These are phyloP conservation scores for Suricata suricatta DNA, from an alignment of 2,113 vertebrate genomes.

Conservation along the genomic window DNA sequence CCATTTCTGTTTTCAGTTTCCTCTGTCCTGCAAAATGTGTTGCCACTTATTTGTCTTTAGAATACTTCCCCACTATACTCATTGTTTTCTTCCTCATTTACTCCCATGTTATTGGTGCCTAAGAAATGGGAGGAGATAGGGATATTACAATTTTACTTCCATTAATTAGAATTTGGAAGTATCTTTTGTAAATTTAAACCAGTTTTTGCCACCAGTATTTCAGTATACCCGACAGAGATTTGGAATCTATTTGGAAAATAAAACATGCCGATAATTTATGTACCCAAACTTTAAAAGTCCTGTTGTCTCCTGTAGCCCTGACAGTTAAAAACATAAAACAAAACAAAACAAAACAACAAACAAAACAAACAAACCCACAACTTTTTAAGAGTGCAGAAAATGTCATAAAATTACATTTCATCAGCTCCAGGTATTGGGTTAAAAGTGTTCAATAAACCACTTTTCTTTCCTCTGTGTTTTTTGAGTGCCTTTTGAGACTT, in stretches of 20 bases:
- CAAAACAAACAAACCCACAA: background rate
- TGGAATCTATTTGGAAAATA: conserved; percentile 13
- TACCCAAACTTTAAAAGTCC: conserved; percentile 43
- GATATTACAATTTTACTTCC: background rate
- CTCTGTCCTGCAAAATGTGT: background rate
- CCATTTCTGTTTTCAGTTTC: background rate
- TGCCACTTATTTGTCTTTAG: background rate
- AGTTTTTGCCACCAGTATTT: conserved; percentile 8
- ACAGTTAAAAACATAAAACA: background rate
- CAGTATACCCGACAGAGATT: background rate
- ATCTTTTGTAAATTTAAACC: conserved; percentile 1
- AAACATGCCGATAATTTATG: conserved; percentile 32
- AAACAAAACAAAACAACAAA: no score
- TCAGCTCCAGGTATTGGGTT: conserved; percentile 9
- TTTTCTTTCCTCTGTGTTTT: background rate
- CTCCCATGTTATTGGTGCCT: background rate
- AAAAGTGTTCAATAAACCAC: conserved; percentile 36
- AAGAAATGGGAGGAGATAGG: background rate
- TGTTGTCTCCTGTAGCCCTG: background rate
- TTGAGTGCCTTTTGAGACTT: conserved; percentile 49
- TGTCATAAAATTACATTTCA: conserved; percentile 40
- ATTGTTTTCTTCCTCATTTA: background rate
- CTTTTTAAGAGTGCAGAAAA: conserved; percentile 21
- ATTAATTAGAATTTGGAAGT: background rate
- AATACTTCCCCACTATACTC: background rate